phyloP scores from a whole-genome alignment of 2,113 vertebrate species.

The Coregonus clupeaformis region DNA sequence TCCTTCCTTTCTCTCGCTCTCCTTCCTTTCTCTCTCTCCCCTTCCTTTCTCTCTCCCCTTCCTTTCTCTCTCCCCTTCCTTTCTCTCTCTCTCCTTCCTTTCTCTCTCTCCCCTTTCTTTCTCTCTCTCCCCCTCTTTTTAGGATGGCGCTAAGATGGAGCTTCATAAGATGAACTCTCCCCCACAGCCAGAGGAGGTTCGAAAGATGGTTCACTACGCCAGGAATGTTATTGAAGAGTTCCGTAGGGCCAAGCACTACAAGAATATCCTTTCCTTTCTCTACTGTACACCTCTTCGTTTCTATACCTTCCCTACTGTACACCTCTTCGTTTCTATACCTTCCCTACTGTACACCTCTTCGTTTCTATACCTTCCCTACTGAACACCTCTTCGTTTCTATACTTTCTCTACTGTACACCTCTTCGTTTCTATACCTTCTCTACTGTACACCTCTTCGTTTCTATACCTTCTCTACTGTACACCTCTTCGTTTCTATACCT shows the following conservation, averaged over 20 bases:
- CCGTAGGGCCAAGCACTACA: conserved; percentile 95
- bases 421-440: no score
- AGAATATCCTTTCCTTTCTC: conserved; percentile 88
- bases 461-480: no score
- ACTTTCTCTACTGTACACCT: no score
- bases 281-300: not conserved
- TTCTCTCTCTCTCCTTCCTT: not conserved
- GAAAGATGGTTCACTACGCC: conserved; percentile 87
- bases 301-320: no score
- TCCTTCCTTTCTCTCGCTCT: not conserved
- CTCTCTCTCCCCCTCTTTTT: not conserved
- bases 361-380: no score
- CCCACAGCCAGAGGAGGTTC: conserved; percentile 76
- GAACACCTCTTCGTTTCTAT: no score
- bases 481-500: no score
- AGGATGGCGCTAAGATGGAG: conserved; percentile 77
- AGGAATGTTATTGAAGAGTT: conserved; percentile 95
- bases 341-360: no score
- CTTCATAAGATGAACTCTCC: conserved; percentile 77
- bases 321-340: not conserved
- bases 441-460: no score
- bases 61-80: no score
- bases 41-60: not conserved
- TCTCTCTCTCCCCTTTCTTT: not conserved
- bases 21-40: not conserved